Percentiles rank a stretch among this genome's conserved stretches.
phyloP scores from a whole-genome alignment of 2,797 vertebrate species.

The Enteromius paludinosus region DNA sequence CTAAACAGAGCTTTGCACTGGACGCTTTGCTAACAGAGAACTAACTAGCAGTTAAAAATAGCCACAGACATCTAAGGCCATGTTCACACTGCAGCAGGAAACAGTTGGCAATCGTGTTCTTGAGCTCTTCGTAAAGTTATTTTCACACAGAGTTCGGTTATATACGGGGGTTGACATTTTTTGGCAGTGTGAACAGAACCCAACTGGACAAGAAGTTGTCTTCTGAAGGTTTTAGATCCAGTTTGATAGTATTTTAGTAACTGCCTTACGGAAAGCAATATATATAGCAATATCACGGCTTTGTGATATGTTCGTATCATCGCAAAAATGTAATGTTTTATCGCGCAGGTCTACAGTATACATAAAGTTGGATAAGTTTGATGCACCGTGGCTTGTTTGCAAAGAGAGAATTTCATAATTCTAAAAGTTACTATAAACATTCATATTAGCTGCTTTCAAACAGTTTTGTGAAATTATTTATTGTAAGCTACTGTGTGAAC shows the following conservation, averaged over 20 bases:
- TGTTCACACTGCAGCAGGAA: not conserved
- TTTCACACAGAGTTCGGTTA: not conserved
- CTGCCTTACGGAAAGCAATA: not conserved
- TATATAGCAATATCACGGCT: not conserved
- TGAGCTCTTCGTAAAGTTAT: not conserved
- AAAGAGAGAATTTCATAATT: not conserved
- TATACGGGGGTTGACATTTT: not conserved
- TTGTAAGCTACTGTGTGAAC: not conserved
- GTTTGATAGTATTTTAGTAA: not conserved
- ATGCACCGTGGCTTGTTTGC: not conserved
- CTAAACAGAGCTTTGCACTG: constrained; percentile 1
- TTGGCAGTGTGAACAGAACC: not conserved
- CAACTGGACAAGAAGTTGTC: not conserved
- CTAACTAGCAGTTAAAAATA: constrained; percentile 9
- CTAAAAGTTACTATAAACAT: not conserved
- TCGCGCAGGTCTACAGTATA: not conserved
- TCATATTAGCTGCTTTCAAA: not conserved
- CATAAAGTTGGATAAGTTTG: not conserved
- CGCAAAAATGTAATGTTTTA: not conserved
- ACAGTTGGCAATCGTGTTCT: not conserved
- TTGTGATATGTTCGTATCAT: not conserved
- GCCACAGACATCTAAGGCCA: not conserved
- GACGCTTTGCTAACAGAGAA: not conserved
- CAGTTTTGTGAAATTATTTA: not conserved
- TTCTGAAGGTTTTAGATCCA: not conserved